Evolutionary conservation across 30 jellyfish, hydroid and myxozoan genomes (phyloP), one percentile per base, ranked within the genome.

Genomic region (Turritopsis rubra): DNA sequence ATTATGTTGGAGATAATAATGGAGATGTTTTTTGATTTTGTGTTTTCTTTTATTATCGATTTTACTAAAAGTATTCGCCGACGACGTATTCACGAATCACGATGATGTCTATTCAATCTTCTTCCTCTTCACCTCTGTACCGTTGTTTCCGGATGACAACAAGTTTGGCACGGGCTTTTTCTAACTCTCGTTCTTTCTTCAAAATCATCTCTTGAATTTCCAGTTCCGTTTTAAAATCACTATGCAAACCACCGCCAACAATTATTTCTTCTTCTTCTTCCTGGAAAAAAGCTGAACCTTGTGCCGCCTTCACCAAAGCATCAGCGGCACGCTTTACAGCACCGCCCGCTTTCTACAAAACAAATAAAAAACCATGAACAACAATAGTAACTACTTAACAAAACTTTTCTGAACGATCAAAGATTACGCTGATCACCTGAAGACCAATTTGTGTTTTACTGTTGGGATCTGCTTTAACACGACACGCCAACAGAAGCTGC

Each of bases 241-340:
- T 98, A 9, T 96, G 85, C 4, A 90, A 81, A 75, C 93, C 71
- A 75, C 93, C 71, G 65, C 95, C 91, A 53, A 94, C 71, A n/a
- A 91, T 88, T 18, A 95, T 95, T 77, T 90, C 97, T 83, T 86
- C 95, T 73, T 95, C 98, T 65, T 82, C 91, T 52, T 88, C 95
- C 9, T 95, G 87, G 88, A 95, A 95, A 7, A 90, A 91, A 21
- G 98, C 99, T 20, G 98, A 93, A 19, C 97, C 97, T 71, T 90
- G 97, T 20, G 97, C 97, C 0, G 99, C 96, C 82, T 90, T 91
- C 26, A 95, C 98, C 25, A 95, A 87, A 52, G 89, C 83, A 84
- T 95, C 97, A 18, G 99, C 96, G 53, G 99, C 99, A 52, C 89
- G 87, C 72, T 95, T 95, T 82, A 95, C 95, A 25, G 98, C 97